Conservation (phyloP, 2,888 invertebrate genomes). For the Eumerus sabulonum region DNA sequence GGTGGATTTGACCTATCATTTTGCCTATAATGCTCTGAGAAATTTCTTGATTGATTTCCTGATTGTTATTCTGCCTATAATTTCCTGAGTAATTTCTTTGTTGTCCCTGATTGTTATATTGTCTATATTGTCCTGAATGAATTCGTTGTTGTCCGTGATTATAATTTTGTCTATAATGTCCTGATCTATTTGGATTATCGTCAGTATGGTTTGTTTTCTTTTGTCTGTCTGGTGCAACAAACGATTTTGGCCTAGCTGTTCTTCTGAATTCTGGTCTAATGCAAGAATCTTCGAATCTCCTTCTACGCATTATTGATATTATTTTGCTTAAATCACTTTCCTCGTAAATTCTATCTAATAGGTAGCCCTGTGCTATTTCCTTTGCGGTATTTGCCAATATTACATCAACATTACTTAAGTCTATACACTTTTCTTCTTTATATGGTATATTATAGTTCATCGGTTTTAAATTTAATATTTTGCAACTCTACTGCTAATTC, state of each 20-base stretch:
- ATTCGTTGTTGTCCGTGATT: slow-evolving; percentile 11
- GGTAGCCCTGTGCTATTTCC: slow-evolving; percentile 5
- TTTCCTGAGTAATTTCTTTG: slow-evolving; percentile 3
- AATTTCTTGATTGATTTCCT: slow-evolving; percentile 5
- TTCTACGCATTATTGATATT: slow-evolving; percentile 5
- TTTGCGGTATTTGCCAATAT: slow-evolving; percentile 15
- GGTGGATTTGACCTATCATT: slow-evolving; percentile 8
- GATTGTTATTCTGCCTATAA: slow-evolving; percentile 3
- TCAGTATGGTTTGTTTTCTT: slow-evolving; percentile 1
- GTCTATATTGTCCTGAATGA: slow-evolving; percentile 4
- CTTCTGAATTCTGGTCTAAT: slow-evolving; percentile 21
- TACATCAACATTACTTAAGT: slow-evolving; percentile 1
- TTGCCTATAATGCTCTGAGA: background rate
- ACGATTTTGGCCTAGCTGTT: slow-evolving; percentile 14
- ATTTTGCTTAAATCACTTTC: slow-evolving; percentile 7
- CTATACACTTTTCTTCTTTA: slow-evolving; percentile 5
- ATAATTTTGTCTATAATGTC: slow-evolving; percentile 1
- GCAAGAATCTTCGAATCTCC: slow-evolving; percentile 17
- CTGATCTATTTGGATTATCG: slow-evolving; percentile 5
- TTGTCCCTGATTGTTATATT: slow-evolving; percentile 6
- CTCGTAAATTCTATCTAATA: slow-evolving; percentile 15
- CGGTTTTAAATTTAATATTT: slow-evolving; percentile 16
- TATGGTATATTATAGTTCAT: slow-evolving; percentile 6
- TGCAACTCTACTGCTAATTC: slow-evolving; percentile 20
- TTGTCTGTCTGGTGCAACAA: slow-evolving; percentile 9